Base-by-base conservation (phyloP, 2,888 invertebrate species). In the Andrena dorsata region DNA sequence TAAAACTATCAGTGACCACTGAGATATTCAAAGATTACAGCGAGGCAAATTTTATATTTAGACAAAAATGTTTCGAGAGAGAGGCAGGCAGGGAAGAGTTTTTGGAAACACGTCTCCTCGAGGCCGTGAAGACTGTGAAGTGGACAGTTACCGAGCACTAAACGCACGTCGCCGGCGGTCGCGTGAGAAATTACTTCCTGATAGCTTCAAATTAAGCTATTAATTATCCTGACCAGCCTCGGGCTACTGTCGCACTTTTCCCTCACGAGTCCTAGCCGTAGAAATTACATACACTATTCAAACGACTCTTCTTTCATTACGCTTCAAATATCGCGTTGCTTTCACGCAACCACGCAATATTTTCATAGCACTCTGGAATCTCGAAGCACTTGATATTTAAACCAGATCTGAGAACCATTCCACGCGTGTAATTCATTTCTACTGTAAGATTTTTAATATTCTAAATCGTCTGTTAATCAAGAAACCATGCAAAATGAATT, bases 171-270 rank as follows among this genome's bases (percentile, higher is more conserved):
- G 72, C 79, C 80, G 66, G 84, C 80, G 88, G 88, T 84, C 84
- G 72, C 77, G 86, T 83, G 84, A 85, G 83, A 85, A 89, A 91
- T 87, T 90, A 90, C 92, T 92, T 92, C 90, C 91, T 92, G 92
- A 92, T 91, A 91, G 92, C 89, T 92, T 90, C 90, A 92, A 92
- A 92, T 92, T 92, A 90, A 92, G 92, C 92, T 92, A 92, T 92
- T 92, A 92, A 92, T 93, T 92, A 92, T 90, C 87, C 88, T 80
- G 72, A 61, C 66, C 76, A 66, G 84, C 82, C 86, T 73, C 63
- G 51, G 53, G 86, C 83, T 77, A 72, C 80, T 56, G 83, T 69
- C 83, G 60, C 61, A 74, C 74, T 81, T 86, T 81, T 74, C 83
- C 69, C 75, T 76, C 83, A 53, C 64, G 71, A 63, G 72, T 76